A percentile compares a stretch with the other conserved stretches of the same genome.
Conservation (phyloP, 1,140 invertebrate genomes). For the Pomacea maculata region DNA sequence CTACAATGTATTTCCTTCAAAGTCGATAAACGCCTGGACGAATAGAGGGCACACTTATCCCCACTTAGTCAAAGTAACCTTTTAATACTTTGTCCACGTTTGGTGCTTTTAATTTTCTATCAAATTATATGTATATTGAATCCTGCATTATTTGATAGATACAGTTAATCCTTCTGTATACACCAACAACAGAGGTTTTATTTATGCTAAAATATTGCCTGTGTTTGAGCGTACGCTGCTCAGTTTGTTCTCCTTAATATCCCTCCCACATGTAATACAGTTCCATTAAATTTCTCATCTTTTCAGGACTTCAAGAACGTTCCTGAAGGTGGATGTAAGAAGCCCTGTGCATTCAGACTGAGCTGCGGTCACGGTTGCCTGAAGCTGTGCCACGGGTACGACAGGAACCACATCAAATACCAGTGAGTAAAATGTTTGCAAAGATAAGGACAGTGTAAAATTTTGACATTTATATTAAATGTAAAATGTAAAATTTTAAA, state of each 20-base stretch:
- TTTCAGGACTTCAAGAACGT: conserved; percentile 15
- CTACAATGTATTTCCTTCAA: too few species aligned
- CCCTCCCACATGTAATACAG: background rate
- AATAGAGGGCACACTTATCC: too few species aligned
- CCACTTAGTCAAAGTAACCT: too few species aligned
- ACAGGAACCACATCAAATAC: conserved; percentile 17
- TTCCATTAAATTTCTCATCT: too few species aligned
- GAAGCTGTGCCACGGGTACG: conserved; percentile 22
- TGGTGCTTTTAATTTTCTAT: too few species aligned
- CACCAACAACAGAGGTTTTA: too few species aligned
- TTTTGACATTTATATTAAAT: too few species aligned
- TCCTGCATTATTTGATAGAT: background rate
- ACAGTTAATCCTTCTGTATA: background rate
- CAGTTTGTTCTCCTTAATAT: background rate
- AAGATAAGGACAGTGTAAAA: too few species aligned
- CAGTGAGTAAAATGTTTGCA: background rate
- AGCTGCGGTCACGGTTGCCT: conserved; percentile 26
- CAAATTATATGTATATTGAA: background rate
- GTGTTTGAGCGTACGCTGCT: background rate
- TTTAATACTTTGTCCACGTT: too few species aligned
- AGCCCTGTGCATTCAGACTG: conserved; percentile 13
- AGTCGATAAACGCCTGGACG: too few species aligned
- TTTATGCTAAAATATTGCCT: background rate
- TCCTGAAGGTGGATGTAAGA: conserved; percentile 30
- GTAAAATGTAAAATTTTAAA: too few species aligned